A percentile compares a stretch with the other conserved stretches of the same genome.
Evolutionary conservation across 2,113 vertebrate genomes (phyloP).

Genomic region (Sula dactylatra): DNA sequence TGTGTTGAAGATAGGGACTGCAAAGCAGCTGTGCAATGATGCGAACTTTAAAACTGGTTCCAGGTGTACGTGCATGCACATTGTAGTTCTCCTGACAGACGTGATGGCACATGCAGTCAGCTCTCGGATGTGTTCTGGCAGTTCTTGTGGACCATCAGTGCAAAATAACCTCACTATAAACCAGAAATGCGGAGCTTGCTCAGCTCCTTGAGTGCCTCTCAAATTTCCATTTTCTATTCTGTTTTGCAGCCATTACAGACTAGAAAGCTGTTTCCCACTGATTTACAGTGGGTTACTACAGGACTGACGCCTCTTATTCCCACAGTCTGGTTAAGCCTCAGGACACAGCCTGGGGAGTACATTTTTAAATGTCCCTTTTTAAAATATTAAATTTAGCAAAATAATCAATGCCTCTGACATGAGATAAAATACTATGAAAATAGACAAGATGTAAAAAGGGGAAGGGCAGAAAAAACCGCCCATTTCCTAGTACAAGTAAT

Average conservation of each 20-base stretch:
- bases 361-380: not conserved
- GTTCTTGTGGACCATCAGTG: not conserved
- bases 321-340: not conserved
- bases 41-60: not conserved
- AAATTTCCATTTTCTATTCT: not conserved
- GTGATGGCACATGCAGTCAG: not conserved
- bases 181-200: not conserved
- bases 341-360: not conserved
- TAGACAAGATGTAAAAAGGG: not conserved
- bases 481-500: not conserved
- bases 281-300: not conserved
- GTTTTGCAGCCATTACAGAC: not conserved
- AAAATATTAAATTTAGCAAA: not conserved
- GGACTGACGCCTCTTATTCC: not conserved
- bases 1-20: not conserved
- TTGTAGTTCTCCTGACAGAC: not conserved
- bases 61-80: rapidly evolving
- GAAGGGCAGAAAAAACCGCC: not conserved
- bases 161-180: not conserved
- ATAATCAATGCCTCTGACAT: not conserved
- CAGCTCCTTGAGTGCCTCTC: not conserved
- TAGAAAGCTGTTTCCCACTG: not conserved
- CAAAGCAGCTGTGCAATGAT: not conserved
- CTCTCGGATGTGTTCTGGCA: not conserved
- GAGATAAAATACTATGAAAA: not conserved